Evolutionary conservation across 2,888 invertebrate genomes (phyloP).

Genomic region (Stenolophus ochropezus): DNA sequence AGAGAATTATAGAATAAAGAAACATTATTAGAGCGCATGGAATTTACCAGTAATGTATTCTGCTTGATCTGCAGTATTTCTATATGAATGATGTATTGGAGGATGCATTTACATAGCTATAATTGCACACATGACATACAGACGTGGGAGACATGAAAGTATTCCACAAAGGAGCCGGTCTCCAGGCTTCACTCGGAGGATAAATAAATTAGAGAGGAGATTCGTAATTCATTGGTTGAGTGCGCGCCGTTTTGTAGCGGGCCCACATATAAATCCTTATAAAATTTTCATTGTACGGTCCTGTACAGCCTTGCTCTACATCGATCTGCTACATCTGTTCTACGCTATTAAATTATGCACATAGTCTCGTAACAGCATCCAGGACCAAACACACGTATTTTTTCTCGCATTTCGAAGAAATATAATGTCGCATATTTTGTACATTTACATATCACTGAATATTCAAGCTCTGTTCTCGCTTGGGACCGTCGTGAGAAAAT

Average conservation of each 20-base stretch:
- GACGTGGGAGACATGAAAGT: too few relatives aligned
- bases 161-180: not conserved
- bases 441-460: conserved; percentile 47
- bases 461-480: conserved; percentile 2
- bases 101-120: too few relatives aligned
- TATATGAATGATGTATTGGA: too few relatives aligned
- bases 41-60: too few relatives aligned
- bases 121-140: too few relatives aligned
- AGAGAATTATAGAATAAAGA: too few relatives aligned
- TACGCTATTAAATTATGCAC: conserved; percentile 41
- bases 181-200: not conserved
- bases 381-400: conserved; percentile 26
- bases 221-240: conserved; percentile 31
- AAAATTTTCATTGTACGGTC: conserved; percentile 42
- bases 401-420: conserved; percentile 34
- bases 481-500: not conserved
- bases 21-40: too few relatives aligned
- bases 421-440: conserved; percentile 22
- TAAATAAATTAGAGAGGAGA: conserved; percentile 29
- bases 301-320: conserved; percentile 4
- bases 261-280: conserved; percentile 32
- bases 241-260: conserved; percentile 1
- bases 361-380: conserved; percentile 36
- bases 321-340: conserved; percentile 45
- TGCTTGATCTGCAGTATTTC: too few relatives aligned